These are phyloP conservation scores for Masnerella sp. DNA, from an alignment of 2,888 invertebrate species.

Conservation along the genomic window DNA sequence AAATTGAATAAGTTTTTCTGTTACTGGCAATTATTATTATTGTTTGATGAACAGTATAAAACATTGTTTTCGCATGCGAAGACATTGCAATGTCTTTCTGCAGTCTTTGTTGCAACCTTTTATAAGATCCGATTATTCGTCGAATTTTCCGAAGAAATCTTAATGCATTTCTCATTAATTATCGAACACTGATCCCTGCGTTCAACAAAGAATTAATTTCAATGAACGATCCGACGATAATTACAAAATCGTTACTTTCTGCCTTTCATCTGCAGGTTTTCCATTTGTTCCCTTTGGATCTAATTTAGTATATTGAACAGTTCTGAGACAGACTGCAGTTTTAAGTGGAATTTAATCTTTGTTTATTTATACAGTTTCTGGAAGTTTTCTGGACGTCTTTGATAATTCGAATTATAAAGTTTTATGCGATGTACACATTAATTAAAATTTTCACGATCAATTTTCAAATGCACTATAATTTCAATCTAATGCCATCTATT, in stretches of 20 bases:
- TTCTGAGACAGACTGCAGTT: not conserved
- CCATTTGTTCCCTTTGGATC: not conserved
- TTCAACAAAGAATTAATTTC: slow-evolving; percentile 10
- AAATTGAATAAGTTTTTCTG: too few species aligned
- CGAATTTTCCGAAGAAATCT: not conserved
- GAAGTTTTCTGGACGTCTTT: too few species aligned
- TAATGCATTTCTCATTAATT: not conserved
- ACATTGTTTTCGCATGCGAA: too few species aligned
- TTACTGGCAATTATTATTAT: too few species aligned
- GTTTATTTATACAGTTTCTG: too few species aligned
- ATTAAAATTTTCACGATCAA: too few species aligned
- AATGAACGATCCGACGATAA: not conserved
- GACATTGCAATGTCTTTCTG: too few species aligned
- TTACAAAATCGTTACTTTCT: slow-evolving; percentile 7
- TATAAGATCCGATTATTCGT: not conserved
- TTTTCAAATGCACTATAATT: too few species aligned
- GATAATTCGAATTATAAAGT: too few species aligned
- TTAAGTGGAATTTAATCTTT: not conserved
- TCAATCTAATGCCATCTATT: not conserved
- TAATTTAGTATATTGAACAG: not conserved
- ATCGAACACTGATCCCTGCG: not conserved
- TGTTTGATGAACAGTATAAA: too few species aligned
- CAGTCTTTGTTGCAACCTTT: too few species aligned
- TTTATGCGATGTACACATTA: too few species aligned
- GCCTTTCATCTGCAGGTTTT: slow-evolving; percentile 1